These are phyloP conservation scores for Collichthys lucidus DNA, from an alignment of 2,113 vertebrate species.

Conservation along the genomic window DNA sequence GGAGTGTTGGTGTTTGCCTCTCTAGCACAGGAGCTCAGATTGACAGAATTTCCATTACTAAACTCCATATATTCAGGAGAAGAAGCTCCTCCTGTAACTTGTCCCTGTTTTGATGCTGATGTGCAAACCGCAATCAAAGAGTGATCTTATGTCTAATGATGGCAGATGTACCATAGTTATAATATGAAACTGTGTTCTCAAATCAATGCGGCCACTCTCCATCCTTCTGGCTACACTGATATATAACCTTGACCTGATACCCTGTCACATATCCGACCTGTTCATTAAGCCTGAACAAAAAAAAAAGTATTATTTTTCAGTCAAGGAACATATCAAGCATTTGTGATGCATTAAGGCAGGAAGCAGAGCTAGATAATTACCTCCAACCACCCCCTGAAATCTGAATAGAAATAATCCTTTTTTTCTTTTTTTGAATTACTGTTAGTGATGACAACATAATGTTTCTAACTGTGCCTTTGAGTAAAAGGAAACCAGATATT, in stretches of 20 bases:
- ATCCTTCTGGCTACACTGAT: background rate
- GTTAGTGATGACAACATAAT: slow-evolving; percentile 63
- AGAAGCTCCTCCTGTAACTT: no score
- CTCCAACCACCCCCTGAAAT: slow-evolving; percentile 32
- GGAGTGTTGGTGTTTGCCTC: no score
- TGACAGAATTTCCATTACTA: no score
- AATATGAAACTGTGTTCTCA: background rate
- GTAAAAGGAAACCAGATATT: slow-evolving; percentile 53
- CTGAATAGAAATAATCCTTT: slow-evolving; percentile 38
- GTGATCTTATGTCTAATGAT: no score
- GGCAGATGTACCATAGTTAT: no score
- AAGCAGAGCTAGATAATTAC: slow-evolving; percentile 44
- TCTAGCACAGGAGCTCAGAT: no score
- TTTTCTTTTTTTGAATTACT: slow-evolving; percentile 36
- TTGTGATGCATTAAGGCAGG: slow-evolving; percentile 34
- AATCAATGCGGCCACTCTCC: background rate
- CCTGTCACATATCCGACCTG: background rate
- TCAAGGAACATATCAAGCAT: background rate
- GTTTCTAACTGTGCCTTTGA: slow-evolving; percentile 22
- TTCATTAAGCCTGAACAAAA: background rate
- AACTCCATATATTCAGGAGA: no score
- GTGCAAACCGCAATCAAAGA: no score
- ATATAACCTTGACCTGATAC: background rate
- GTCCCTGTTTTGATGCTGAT: no score
- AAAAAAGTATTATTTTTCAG: slow-evolving; percentile 3